phyloP scores from a whole-genome alignment of 2,113 vertebrate species.

The Kryptolebias marmoratus region DNA sequence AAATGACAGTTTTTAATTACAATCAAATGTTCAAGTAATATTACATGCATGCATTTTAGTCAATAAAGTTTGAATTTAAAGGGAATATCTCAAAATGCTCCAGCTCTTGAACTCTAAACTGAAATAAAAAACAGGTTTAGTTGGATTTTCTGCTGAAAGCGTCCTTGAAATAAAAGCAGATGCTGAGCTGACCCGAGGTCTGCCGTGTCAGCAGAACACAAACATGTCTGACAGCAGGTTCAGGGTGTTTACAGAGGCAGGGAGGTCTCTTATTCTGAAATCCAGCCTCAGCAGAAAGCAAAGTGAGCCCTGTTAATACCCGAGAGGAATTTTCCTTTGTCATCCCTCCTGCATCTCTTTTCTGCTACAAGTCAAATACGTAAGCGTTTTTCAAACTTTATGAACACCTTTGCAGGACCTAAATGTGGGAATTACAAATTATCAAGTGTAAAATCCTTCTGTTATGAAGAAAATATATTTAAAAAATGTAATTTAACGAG shows the following conservation, averaged over 20 bases:
- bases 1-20: background rate
- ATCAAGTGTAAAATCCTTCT: no score
- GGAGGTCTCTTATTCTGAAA: conserved; percentile 25
- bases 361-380: background rate
- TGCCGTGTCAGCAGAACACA: conserved; percentile 39
- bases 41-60: no score
- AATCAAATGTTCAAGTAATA: no score
- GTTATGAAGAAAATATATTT: no score
- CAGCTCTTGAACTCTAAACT: background rate
- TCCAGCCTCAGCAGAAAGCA: conserved; percentile 55
- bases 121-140: conserved; percentile 7
- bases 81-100: no score
- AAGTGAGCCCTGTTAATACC: conserved; percentile 19
- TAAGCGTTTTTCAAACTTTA: no score
- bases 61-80: no score
- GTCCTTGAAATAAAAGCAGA: conserved; percentile 52
- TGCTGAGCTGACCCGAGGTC: conserved; percentile 29
- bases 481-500: no score
- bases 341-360: background rate
- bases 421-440: no score
- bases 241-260: background rate
- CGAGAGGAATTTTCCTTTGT: background rate
- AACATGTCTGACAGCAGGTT: conserved; percentile 13
- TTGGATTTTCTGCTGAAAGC: conserved; percentile 12
- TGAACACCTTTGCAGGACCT: no score